Evolutionary conservation across 1,140 invertebrate species (phyloP).

Genomic region (Ostrea edulis): DNA sequence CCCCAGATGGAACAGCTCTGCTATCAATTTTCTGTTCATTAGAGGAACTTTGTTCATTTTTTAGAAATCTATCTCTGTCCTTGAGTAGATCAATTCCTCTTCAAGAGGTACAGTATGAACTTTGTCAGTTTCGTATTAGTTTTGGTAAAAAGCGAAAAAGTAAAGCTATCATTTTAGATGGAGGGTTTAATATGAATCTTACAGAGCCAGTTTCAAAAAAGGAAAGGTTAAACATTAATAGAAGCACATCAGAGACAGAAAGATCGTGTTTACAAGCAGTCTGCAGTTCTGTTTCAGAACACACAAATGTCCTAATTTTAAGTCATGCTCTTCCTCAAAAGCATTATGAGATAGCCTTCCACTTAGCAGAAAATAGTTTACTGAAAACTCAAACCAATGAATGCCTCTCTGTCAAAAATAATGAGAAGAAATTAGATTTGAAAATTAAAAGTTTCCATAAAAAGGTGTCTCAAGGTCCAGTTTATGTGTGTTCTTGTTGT

Average conservation of each 20-base stretch:
- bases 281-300: too few relatives aligned
- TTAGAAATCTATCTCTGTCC: background rate
- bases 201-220: background rate
- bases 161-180: background rate
- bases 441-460: slow-evolving; percentile 29
- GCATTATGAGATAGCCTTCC: too few relatives aligned
- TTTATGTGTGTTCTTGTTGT: slow-evolving; percentile 53
- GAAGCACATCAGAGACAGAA: too few relatives aligned
- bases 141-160: background rate
- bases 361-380: too few relatives aligned
- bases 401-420: too few relatives aligned
- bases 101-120: background rate
- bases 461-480: slow-evolving; percentile 34
- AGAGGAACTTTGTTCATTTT: background rate
- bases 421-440: too few relatives aligned
- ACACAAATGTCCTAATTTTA: too few relatives aligned
- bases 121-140: background rate
- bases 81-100: background rate
- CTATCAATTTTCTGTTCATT: background rate
- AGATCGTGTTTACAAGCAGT: too few relatives aligned
- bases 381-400: too few relatives aligned
- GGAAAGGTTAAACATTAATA: too few relatives aligned
- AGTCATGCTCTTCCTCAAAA: too few relatives aligned
- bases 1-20: background rate
- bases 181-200: background rate